Evolutionary conservation across 2,888 invertebrate species (phyloP).

Genomic region (Mantis religiosa): DNA sequence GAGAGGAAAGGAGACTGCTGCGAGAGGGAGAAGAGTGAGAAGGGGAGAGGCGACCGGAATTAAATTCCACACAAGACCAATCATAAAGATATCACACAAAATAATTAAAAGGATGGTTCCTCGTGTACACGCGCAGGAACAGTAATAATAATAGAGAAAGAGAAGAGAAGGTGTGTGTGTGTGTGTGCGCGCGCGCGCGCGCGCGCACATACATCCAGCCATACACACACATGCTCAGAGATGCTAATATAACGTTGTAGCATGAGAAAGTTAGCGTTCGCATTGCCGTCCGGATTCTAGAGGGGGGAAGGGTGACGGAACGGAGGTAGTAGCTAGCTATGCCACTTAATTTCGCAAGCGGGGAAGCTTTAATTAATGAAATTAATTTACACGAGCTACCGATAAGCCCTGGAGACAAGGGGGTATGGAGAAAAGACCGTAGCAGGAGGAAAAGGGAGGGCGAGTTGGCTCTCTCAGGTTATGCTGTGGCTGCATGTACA

Average conservation of each 20-base stretch:
- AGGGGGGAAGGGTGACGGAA: not conserved
- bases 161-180: not conserved
- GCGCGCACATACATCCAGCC: no score
- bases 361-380: slow-evolving; percentile 30
- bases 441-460: not conserved
- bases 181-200: no score
- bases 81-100: slow-evolving; percentile 19
- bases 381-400: slow-evolving; percentile 31
- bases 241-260: not conserved
- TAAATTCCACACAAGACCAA: slow-evolving; percentile 10
- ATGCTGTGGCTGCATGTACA: not conserved
- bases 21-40: not conserved
- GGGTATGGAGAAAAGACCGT: not conserved
- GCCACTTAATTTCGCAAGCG: slow-evolving; percentile 29
- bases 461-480: not conserved
- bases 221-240: not conserved
- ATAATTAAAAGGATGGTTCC: slow-evolving; percentile 10
- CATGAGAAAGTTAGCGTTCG: not conserved
- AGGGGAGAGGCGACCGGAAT: not conserved
- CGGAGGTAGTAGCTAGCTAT: not conserved
- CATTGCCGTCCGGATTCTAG: not conserved
- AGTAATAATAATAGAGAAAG: not conserved
- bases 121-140: not conserved
- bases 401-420: slow-evolving; percentile 27
- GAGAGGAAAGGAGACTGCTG: not conserved